phyloP scores from a whole-genome alignment of 1,140 invertebrate genomes.

The Drosophila parabipectinata region DNA sequence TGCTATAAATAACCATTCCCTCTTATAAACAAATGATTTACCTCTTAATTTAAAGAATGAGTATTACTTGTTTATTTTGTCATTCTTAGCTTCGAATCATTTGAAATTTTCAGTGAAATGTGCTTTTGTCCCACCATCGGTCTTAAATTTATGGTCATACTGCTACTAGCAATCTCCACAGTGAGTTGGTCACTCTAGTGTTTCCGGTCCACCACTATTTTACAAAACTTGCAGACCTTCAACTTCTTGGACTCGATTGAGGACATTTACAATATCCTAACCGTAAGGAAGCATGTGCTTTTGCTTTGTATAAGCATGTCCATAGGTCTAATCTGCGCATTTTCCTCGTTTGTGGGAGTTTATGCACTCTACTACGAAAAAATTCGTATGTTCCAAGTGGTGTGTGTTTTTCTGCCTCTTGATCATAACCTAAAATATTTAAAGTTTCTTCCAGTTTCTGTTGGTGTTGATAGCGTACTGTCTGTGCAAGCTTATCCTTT shows the following conservation, averaged over 20 bases:
- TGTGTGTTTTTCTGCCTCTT: not conserved
- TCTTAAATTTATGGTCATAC: conserved; percentile 3
- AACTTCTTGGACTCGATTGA: not conserved
- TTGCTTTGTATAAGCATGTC: not conserved
- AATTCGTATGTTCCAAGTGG: not conserved
- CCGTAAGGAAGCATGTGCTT: not conserved
- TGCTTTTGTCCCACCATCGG: conserved; percentile 11
- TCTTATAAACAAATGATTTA: too few relatives aligned
- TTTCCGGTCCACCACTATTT: not conserved
- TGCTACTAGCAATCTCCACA: not conserved
- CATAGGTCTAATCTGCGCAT: not conserved
- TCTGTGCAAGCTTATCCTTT: conserved; percentile 23
- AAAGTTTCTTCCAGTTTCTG: conserved; percentile 17
- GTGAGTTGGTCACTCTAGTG: conserved; percentile 30
- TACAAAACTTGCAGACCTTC: not conserved
- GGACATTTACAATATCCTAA: not conserved
- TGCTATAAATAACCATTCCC: too few relatives aligned
- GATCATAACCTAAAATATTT: not conserved
- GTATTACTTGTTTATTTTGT: conserved; percentile 2
- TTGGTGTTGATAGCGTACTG: conserved; percentile 1
- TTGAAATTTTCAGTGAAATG: conserved; percentile 19
- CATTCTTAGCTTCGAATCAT: not conserved
- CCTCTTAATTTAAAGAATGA: not conserved
- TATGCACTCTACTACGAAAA: conserved; percentile 3
- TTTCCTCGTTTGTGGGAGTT: not conserved